phyloP scores from a whole-genome alignment of 2,797 vertebrate genomes.

The Sebastes cheni region DNA sequence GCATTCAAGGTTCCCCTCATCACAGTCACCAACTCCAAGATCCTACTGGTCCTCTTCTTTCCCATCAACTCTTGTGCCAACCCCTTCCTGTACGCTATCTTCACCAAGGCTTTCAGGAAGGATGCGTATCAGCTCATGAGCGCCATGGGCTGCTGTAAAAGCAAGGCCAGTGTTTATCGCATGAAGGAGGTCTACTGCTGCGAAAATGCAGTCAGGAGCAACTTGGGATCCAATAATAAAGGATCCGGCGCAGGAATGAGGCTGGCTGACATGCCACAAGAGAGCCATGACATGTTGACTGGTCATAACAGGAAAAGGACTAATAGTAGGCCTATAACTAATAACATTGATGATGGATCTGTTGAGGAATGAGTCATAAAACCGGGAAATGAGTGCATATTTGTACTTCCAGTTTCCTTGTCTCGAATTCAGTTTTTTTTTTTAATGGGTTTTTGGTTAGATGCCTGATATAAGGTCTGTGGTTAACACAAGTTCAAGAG shows the following conservation, averaged over 20 bases:
- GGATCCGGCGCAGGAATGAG: slow-evolving; percentile 52
- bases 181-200: slow-evolving; percentile 78
- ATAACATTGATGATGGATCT: neutral
- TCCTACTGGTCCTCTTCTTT: slow-evolving; percentile 91
- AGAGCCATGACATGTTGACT: neutral
- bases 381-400: too few species aligned
- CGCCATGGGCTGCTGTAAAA: slow-evolving; percentile 85
- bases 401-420: too few species aligned
- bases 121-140: slow-evolving; percentile 87
- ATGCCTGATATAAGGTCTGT: too few species aligned
- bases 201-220: slow-evolving; percentile 73
- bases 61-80: slow-evolving; percentile 93
- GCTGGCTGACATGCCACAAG: slow-evolving; percentile 57
- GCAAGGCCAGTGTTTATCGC: slow-evolving; percentile 80
- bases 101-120: slow-evolving; percentile 89
- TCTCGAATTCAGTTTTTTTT: too few species aligned
- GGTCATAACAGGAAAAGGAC: neutral
- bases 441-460: too few species aligned
- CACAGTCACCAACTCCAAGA: slow-evolving; percentile 92
- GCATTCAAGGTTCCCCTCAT: slow-evolving; percentile 92
- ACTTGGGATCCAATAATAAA: slow-evolving; percentile 63
- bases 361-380: too few species aligned
- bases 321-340: neutral
- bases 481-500: too few species aligned
- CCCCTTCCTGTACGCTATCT: slow-evolving; percentile 90